phyloP scores from a whole-genome alignment of 2,888 invertebrate species.

The Hirtodrosophila confusa region DNA sequence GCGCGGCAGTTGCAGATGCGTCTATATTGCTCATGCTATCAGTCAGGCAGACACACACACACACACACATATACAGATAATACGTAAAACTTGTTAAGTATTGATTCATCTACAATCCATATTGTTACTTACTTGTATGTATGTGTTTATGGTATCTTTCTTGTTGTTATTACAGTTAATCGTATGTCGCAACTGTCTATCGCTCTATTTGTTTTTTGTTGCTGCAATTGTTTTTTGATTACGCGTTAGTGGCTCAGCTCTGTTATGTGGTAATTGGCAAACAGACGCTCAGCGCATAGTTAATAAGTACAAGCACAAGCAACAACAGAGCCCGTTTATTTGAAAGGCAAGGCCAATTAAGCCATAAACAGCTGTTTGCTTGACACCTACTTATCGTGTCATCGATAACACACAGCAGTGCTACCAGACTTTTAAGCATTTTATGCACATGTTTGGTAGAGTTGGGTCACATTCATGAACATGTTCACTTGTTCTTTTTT shows the following conservation, averaged over 20 bases:
- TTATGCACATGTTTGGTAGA: neutral
- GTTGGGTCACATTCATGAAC: no score
- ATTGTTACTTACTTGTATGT: slow-evolving; percentile 37
- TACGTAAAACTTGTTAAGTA: slow-evolving; percentile 20
- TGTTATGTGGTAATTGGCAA: slow-evolving; percentile 45
- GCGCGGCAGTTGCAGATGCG: slow-evolving; percentile 22
- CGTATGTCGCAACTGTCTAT: slow-evolving; percentile 41
- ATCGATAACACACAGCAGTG: slow-evolving; percentile 12
- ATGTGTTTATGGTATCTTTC: slow-evolving; percentile 13
- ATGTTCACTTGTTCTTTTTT: no score
- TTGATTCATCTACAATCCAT: slow-evolving; percentile 4
- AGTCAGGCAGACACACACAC: slow-evolving; percentile 10
- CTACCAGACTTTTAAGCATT: neutral
- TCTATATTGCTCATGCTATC: slow-evolving; percentile 47
- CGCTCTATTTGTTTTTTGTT: slow-evolving; percentile 12
- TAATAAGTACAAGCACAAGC: slow-evolving; percentile 38
- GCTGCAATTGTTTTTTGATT: slow-evolving; percentile 8
- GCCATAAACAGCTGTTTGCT: slow-evolving; percentile 44
- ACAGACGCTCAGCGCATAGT: slow-evolving; percentile 47
- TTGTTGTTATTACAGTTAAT: slow-evolving; percentile 1
- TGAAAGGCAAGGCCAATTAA: slow-evolving; percentile 43
- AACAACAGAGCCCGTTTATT: slow-evolving; percentile 38
- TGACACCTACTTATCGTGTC: slow-evolving; percentile 1
- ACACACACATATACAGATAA: slow-evolving; percentile 12
- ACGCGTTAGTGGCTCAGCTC: slow-evolving; percentile 3